Percentiles rank a stretch among this genome's conserved stretches.
phyloP scores from a whole-genome alignment of 2,113 vertebrate species.

The Ascaphus truei region DNA sequence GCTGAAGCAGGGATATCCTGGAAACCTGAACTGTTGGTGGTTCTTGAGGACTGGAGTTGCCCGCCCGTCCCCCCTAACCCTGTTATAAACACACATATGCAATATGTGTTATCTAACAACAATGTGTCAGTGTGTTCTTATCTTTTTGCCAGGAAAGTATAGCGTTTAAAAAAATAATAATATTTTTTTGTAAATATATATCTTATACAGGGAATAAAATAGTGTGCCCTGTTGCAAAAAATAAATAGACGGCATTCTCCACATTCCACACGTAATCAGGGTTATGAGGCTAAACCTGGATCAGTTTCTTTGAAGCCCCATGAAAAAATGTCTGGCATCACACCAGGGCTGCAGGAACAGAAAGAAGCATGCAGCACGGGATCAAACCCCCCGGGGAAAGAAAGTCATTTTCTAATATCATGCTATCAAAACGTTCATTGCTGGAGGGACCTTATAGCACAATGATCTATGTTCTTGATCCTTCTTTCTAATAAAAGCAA shows the following conservation, averaged over 20 bases:
- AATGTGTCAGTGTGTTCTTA: too few species aligned
- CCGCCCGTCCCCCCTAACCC: too few species aligned
- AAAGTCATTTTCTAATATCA: conserved; percentile 8
- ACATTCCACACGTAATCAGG: conserved; percentile 78
- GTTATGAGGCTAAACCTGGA: conserved; percentile 61
- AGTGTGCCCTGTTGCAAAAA: conserved; percentile 45
- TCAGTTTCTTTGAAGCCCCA: conserved; percentile 26
- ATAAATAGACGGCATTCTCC: conserved; percentile 62
- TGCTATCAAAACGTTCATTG: neutral
- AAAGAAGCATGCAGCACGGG: neutral
- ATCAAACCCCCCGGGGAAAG: neutral
- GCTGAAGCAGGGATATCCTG: too few species aligned
- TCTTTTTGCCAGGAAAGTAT: too few species aligned
- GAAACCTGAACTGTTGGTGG: too few species aligned
- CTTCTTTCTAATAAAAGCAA: neutral
- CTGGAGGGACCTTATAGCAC: neutral
- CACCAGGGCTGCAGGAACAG: neutral
- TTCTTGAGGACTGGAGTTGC: too few species aligned
- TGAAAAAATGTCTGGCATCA: conserved; percentile 19
- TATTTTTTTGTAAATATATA: too few species aligned
- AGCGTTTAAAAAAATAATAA: too few species aligned
- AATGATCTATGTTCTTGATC: neutral
- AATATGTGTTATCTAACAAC: too few species aligned
- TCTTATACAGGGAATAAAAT: too few species aligned
- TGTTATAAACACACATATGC: too few species aligned